phyloP scores from a whole-genome alignment of 2,888 invertebrate genomes.

The Elmis aenea region DNA sequence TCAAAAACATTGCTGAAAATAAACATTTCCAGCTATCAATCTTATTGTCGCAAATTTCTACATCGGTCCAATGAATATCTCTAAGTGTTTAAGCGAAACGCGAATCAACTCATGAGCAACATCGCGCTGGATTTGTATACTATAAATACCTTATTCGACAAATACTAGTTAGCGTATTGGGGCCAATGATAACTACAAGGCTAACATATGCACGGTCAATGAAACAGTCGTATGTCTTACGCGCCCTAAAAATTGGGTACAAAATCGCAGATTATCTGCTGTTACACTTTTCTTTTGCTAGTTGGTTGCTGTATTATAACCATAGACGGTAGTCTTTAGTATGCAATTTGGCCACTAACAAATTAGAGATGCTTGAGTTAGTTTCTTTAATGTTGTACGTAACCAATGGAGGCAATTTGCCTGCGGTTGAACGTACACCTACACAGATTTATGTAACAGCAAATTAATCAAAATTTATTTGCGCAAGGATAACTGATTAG shows the following conservation, averaged over 20 bases:
- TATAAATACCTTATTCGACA: conserved; percentile 30
- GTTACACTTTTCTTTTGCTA: conserved; percentile 12
- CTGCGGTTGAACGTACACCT: too few relatives aligned
- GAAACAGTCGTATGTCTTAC: conserved; percentile 18
- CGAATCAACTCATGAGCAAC: conserved; percentile 5
- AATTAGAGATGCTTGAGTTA: too few relatives aligned
- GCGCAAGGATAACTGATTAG: too few relatives aligned
- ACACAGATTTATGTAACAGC: too few relatives aligned
- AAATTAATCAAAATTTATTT: too few relatives aligned
- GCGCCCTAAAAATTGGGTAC: conserved; percentile 2
- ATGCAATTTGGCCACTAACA: too few relatives aligned
- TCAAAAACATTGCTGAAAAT: conserved; percentile 5
- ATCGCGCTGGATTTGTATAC: conserved; percentile 9
- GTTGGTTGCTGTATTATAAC: too few relatives aligned
- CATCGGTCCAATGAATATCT: neutral
- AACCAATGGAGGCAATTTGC: too few relatives aligned
- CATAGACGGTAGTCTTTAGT: too few relatives aligned
- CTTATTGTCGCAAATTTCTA: conserved; percentile 3
- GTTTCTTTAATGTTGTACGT: too few relatives aligned
- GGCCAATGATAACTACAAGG: conserved; percentile 42
- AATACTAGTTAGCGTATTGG: conserved; percentile 36
- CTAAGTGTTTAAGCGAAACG: neutral
- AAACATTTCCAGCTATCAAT: conserved; percentile 2
- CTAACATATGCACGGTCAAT: conserved; percentile 31
- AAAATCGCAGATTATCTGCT: conserved; percentile 1